These are phyloP conservation scores for Pachyramphus minor DNA, from an alignment of 2,113 vertebrate genomes.

Conservation along the genomic window DNA sequence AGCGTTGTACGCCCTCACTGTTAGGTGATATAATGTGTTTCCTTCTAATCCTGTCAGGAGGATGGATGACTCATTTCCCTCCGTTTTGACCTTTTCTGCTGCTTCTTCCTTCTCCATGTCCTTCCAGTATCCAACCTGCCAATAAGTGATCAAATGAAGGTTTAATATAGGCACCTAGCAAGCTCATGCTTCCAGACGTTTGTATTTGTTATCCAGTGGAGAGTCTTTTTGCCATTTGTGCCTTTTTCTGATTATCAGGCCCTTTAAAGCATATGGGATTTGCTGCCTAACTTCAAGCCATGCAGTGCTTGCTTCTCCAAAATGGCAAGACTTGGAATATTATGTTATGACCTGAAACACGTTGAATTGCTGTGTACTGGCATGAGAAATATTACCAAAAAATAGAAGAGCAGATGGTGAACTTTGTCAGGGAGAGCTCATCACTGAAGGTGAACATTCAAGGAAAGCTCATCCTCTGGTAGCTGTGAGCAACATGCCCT, in stretches of 20 bases:
- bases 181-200: not conserved
- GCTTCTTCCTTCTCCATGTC: slow-evolving; percentile 87
- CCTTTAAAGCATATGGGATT: not conserved
- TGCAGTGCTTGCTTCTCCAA: not conserved
- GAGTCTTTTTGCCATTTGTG: not conserved
- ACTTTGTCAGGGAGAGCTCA: not conserved
- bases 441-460: not conserved
- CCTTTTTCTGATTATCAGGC: not conserved
- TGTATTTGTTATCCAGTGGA: not conserved
- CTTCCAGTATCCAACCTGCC: slow-evolving; percentile 90
- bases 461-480: not conserved
- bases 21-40: slow-evolving; percentile 85
- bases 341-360: not conserved
- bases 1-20: slow-evolving; percentile 90
- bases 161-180: slow-evolving; percentile 16
- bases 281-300: not conserved
- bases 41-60: slow-evolving; percentile 87
- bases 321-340: not conserved
- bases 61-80: slow-evolving; percentile 86
- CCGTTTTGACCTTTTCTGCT: slow-evolving; percentile 81
- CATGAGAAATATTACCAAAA: not conserved
- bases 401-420: not conserved
- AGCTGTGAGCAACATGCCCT: not conserved
- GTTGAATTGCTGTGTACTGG: not conserved
- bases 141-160: slow-evolving; percentile 8